Base-by-base conservation (phyloP, 1,140 invertebrate species). In the Hylyphantes graminicola region DNA sequence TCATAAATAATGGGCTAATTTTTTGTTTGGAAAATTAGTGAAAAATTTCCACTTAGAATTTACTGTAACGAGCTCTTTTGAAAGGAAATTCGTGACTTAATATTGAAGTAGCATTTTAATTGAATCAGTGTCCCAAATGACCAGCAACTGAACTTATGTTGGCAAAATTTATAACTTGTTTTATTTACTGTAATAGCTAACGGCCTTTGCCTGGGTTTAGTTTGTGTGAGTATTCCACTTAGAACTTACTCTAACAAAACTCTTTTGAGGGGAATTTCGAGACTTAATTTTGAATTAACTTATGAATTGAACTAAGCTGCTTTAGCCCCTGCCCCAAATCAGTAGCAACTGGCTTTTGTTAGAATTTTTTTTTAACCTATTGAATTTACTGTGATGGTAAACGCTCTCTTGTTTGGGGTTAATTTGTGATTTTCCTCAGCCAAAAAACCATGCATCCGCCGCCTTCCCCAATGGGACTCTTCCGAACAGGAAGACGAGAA, bases 391-490 rank as follows among this genome's bases (percentile, higher is more conserved):
- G 35, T 8, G 21, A 21, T 19, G 10, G 48, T 13, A 0, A 65
- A 65, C 7, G 12, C 2, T 65, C 19, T 10, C 19, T 65, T 17
- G 8, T 21, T 64, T 65, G 35, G 35, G 35, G 35, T 35, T 35
- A 35, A 35, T 35, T 35, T 35, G 35, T 35, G 35, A 35, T 35
- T 35, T 1, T 35, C 5, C 63, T 2, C 48, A 81, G 79, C 17
- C 19, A 81, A 63, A 35, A 81, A 73, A n/a, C 12, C 7, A 5
- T 13, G 55, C 9, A 80, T 80, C 8, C 15, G 79, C 7, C 21
- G 79, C 9, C 35, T 81, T 10, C 51, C 79, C 7, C 55, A 54
- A 1, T 81, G 79, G 79, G 79, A 81, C 48, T 61, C n/a, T 12
- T 19, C 51, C 7, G 15, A 12, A 7, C 35, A 73, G 17, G 67